Evolutionary conservation across 2,797 vertebrate genomes (phyloP), one percentile per base, ranked within the genome.

Genomic region (Melanogrammus aeglefinus): DNA sequence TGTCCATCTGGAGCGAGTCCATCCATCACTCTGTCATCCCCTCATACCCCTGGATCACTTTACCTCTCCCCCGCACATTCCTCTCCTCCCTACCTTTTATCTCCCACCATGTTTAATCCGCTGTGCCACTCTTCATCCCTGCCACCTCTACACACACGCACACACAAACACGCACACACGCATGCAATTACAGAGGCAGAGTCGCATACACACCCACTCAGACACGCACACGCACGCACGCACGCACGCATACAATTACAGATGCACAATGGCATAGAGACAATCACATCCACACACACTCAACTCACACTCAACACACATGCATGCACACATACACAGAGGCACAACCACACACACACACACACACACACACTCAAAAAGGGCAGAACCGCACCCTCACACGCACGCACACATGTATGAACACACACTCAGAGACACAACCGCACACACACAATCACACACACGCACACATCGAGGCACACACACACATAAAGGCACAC

Each of bases 21-120:
- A 91, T 91, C 91, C 89, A 92, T 93, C 92, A 93, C 90, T 93
- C 90, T 93, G 90, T 92, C 90, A 80, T 82, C 90, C 88, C 89
- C 85, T 81, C 77, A 73, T 85, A 81, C 88, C 89, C 84, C 82
- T 80, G 31, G 89, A 88, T 90, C 87, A 88, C 90, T 88, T 90
- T 87, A 88, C 89, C 80, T 88, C 87, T 88, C 84, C 82, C 78
- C 79, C 81, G 86, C 83, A 78, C 89, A 86, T 88, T 88, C 87
- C 86, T 89, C 86, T 84, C 88, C 89, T 90, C 92, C 85, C 76
- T 81, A 75, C 77, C 90, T 92, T 92, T 91, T 90, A 88, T 91
- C 90, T 89, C 79, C 86, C 86, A 86, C 85, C 86, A 83, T 75
- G 4, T 79, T 80, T 82, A 74, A 78, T 27, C 33, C 69, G 33